Evolutionary conservation across 2,797 vertebrate genomes (phyloP), one percentile per base, ranked within the genome.

Genomic region (Danio choprae): DNA sequence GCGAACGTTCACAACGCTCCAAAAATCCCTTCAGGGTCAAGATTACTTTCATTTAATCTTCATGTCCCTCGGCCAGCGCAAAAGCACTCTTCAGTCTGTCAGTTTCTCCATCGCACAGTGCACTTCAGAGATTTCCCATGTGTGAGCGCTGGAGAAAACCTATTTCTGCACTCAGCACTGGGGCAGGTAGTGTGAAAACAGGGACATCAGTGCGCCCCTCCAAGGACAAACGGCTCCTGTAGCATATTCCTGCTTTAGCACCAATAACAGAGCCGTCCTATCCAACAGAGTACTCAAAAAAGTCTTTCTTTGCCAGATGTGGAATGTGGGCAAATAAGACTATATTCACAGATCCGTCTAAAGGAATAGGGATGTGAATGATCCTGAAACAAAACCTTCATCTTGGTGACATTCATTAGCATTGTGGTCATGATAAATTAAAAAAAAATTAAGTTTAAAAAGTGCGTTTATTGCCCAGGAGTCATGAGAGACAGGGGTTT

Each of bases 381-480:
- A 51, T 58, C 63, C 73, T 5, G 0, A 43, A 65, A 74, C 85
- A 7, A 80, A 80, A 4, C 85, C 89, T 92, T 90, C 88, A 86
- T 88, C 62, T 18, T 73, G 70, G 77, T 80, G 70, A 79, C 22
- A 63, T 78, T 10, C 64, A 44, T 81, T 85, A 60, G 70, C 60
- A 77, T 77, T 68, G 74, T 50, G 79, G 80, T 79, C 50, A 80
- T 67, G 85, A 87, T 86, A 81, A 89, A 87, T 86, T 87, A 38
- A 81, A 58, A n/a, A n/a, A n/a, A n/a, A n/a, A n/a, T n/a, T n/a
- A n/a, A n/a, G n/a, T n/a, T 29, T 87, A 75, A 84, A 93, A 92
- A 92, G 91, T 94, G 93, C 90, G 91, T 91, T 89, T 87, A 90
- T 91, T 87, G 86, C 80, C 77, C 62, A 46, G 50, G 64, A 29